Evolutionary conservation across 2,797 vertebrate species (phyloP).

Genomic region (Crocidura indochinensis): DNA sequence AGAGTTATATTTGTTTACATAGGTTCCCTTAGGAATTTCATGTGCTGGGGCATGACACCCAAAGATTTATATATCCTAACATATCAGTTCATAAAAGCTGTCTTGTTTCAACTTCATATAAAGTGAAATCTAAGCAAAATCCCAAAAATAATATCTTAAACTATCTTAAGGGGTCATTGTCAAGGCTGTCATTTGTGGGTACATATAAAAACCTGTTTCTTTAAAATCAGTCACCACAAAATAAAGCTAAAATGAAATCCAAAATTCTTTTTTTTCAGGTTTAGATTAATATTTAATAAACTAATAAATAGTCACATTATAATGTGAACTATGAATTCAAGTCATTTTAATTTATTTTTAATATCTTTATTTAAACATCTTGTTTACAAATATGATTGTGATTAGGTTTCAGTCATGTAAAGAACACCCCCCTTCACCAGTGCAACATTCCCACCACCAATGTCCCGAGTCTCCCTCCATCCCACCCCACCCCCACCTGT

Average conservation of each 20-base stretch:
- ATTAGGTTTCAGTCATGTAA: no score
- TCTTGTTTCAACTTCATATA: neutral
- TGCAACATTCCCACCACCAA: no score
- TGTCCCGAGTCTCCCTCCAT: no score
- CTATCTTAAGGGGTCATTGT: neutral
- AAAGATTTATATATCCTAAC: neutral
- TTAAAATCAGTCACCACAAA: neutral
- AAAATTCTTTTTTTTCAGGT: no score
- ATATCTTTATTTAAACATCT: no score
- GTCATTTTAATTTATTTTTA: no score
- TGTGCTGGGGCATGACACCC: neutral
- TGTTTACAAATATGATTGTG: no score
- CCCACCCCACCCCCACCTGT: no score
- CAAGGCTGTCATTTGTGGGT: neutral
- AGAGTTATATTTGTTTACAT: neutral
- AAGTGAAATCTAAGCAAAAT: constrained; percentile 29
- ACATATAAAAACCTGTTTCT: constrained; percentile 2
- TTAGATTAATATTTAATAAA: no score
- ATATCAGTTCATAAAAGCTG: neutral
- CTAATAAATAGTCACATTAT: no score
- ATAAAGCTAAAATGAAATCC: neutral
- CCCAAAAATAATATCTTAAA: neutral
- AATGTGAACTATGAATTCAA: no score
- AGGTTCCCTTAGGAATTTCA: constrained; percentile 25
- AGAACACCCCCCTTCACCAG: no score